phyloP scores from a whole-genome alignment of 2,113 vertebrate species.

The Formicarius rufipectus region DNA sequence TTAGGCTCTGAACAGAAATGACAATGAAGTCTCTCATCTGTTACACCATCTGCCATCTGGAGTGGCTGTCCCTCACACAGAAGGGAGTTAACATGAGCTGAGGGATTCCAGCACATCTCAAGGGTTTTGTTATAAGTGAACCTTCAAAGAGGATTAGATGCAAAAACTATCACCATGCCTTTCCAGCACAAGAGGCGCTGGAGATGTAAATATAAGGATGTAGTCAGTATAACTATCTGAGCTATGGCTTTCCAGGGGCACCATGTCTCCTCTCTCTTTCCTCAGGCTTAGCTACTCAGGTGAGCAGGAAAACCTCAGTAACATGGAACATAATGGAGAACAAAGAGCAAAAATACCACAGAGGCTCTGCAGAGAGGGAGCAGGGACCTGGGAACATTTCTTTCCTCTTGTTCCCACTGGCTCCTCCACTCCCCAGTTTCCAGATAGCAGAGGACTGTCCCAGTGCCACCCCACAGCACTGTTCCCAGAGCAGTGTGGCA shows the following conservation, averaged over 20 bases:
- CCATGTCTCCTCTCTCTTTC: not conserved
- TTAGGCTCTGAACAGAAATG: not conserved
- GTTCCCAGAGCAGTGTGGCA: not conserved
- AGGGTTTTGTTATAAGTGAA: not conserved
- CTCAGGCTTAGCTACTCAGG: not conserved
- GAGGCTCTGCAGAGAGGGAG: not conserved
- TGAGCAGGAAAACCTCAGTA: not conserved
- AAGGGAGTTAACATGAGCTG: not conserved
- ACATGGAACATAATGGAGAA: not conserved
- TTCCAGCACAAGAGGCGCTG: not conserved
- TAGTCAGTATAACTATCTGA: not conserved
- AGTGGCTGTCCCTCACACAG: not conserved
- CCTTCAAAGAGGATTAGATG: not conserved
- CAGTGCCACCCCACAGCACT: not conserved
- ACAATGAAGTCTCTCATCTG: not conserved
- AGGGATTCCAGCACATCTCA: not conserved
- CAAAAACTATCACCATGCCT: not conserved
- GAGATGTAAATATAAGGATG: not conserved
- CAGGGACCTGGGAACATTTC: not conserved
- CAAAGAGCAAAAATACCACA: not conserved
- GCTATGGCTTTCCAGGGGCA: not conserved
- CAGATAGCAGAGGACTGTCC: not conserved
- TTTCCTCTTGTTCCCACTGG: not conserved
- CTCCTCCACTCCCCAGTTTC: not conserved
- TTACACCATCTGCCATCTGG: not conserved